Conservation (phyloP, 2,888 invertebrate genomes). For the Hydroisotoma schaefferi region DNA sequence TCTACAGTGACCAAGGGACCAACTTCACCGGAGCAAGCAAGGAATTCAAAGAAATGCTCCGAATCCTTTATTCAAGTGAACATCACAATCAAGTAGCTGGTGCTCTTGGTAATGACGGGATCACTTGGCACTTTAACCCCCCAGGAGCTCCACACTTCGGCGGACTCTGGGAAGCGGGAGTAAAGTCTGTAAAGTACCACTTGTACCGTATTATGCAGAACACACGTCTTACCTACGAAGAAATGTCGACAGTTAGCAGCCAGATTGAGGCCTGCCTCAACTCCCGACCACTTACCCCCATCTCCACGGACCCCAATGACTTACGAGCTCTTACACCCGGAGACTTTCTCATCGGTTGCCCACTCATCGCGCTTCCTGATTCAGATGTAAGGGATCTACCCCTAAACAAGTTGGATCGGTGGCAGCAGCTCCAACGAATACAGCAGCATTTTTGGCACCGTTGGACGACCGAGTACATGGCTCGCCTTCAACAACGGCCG, state of each 20-base stretch:
- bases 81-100: background rate
- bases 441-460: conserved; percentile 26
- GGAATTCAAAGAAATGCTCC: conserved; percentile 32
- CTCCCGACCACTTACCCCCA: conserved; percentile 48
- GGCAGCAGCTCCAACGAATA: conserved; percentile 24
- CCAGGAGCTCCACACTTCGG: conserved; percentile 50
- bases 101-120: conserved; percentile 28
- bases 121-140: conserved; percentile 51
- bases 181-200: conserved; percentile 50
- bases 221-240: conserved; percentile 48
- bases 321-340: conserved; percentile 45
- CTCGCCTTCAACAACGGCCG: conserved; percentile 22
- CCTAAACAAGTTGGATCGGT: conserved; percentile 11
- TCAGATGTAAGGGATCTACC: conserved; percentile 5
- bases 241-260: conserved; percentile 49
- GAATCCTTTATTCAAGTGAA: background rate
- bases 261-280: conserved; percentile 51
- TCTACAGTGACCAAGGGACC: conserved; percentile 51
- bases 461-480: conserved; percentile 25
- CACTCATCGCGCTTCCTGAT: background rate
- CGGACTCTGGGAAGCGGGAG: conserved; percentile 51
- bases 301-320: conserved; percentile 44
- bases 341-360: conserved; percentile 29
- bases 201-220: conserved; percentile 48
- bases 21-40: conserved; percentile 28